phyloP scores from a whole-genome alignment of 1,140 invertebrate genomes.

The Diorhabda carinulata region DNA sequence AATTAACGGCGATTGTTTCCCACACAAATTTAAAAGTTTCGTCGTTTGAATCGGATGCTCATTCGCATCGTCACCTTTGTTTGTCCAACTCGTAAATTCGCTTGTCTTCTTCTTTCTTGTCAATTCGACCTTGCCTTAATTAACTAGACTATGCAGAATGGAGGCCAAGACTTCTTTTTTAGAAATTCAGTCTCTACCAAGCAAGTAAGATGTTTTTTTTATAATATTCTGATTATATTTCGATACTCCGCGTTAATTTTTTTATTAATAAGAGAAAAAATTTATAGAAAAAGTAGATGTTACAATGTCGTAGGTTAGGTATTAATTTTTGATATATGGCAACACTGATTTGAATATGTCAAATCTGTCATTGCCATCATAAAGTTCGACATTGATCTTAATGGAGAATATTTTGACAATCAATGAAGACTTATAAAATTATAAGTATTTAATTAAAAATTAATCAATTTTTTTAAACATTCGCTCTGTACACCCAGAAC shows the following conservation, averaged over 20 bases:
- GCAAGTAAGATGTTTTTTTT: too few relatives aligned
- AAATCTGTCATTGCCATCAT: too few relatives aligned
- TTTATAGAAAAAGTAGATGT: too few relatives aligned
- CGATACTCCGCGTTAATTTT: too few relatives aligned
- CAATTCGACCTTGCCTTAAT: background rate
- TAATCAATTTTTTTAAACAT: background rate
- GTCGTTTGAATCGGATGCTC: background rate
- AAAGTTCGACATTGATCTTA: too few relatives aligned
- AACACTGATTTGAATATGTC: too few relatives aligned
- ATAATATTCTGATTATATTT: too few relatives aligned
- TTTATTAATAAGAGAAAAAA: too few relatives aligned
- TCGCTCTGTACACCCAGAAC: background rate
- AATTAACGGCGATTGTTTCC: conserved; percentile 2
- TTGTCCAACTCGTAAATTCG: background rate
- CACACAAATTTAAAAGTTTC: background rate
- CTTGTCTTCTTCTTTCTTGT: background rate
- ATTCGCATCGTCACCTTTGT: conserved; percentile 1
- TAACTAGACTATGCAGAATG: background rate
- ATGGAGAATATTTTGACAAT: background rate
- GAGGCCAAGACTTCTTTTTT: too few relatives aligned
- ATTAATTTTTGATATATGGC: too few relatives aligned
- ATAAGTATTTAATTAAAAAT: background rate
- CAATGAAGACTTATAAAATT: background rate
- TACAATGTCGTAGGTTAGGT: too few relatives aligned
- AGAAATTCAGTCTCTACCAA: too few relatives aligned